Base-by-base conservation (phyloP, 2,113 vertebrate genomes). In the Thermophis baileyi region DNA sequence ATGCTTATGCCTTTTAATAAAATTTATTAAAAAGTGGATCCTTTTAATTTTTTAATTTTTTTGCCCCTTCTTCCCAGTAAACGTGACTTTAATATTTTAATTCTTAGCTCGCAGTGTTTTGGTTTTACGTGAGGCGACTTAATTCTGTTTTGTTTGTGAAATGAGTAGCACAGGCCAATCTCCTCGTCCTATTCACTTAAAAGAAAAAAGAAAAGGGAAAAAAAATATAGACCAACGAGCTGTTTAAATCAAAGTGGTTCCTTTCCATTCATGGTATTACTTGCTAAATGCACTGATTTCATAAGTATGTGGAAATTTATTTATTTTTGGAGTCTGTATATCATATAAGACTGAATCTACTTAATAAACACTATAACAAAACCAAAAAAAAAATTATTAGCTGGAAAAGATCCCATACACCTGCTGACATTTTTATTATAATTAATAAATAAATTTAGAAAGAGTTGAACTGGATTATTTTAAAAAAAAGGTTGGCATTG, bases 301-400 rank as follows among this genome's bases (percentile, higher is more conserved):
- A 97, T n/a, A n/a, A n/a, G n/a, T 98, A 98, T 98, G 98, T 99
- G 98, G 98, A 98, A 98, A 97, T 97, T 97, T 97, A 35, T 98
- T 98, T 97, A 98, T 97, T 97, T 98, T 98, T 99, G 96, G 97
- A 97, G 98, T 98, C 98, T 99, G 99, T 99, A 98, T 98, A 98
- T 99, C 98, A 99, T 98, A 98, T 98, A 98, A 99, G 98, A 98
- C 98, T 99, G 98, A 99, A 99, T 99, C 98, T 98, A 99, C 99
- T 98, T 99, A 99, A 99, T 99, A 99, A 99, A 98, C 98, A 98
- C 98, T 99, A 98, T 98, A 98, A 98, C 97, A 97, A 97, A 97
- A 95, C 0, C n/a, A n/a, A n/a, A n/a, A n/a, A n/a, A n/a, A n/a
- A n/a, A n/a, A n/a, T n/a, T n/a, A n/a, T 44, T 44, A 44, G 7